Evolutionary conservation across 2,797 vertebrate species (phyloP).

Genomic region (Centropyge bicolor): DNA sequence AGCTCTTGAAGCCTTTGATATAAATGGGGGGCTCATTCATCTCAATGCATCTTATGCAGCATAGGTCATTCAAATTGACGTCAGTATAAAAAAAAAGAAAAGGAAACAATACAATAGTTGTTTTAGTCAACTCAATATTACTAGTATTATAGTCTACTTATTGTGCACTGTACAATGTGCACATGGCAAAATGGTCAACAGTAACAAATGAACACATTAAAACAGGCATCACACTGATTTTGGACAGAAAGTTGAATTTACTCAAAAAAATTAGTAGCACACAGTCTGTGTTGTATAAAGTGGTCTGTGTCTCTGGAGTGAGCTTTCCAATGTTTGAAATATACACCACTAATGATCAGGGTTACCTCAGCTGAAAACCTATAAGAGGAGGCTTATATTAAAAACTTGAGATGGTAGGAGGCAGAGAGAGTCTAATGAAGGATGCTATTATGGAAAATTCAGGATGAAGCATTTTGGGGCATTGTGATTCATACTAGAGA

Average conservation of each 20-base stretch:
- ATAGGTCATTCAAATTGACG: background rate
- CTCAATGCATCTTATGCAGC: background rate
- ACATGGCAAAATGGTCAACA: background rate
- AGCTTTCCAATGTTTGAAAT: background rate
- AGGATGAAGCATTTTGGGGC: background rate
- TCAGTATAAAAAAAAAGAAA: background rate
- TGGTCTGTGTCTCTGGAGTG: background rate
- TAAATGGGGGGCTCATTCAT: background rate
- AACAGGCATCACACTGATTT: background rate
- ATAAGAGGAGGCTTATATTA: background rate
- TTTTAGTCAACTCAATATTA: background rate
- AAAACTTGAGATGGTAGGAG: background rate
- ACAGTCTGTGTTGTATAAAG: background rate
- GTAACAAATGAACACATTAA: background rate
- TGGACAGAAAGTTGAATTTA: background rate
- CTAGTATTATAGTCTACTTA: background rate
- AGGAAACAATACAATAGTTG: background rate
- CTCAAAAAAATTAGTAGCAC: background rate
- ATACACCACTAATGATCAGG: background rate
- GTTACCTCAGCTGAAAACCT: background rate
- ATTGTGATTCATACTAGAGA: background rate
- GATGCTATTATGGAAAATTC: background rate
- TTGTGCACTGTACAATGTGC: background rate
- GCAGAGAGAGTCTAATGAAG: background rate
- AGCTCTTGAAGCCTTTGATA: conserved; percentile 3